These are phyloP conservation scores for Epicampocera succincta DNA, from an alignment of 2,888 invertebrate species.

Conservation along the genomic window DNA sequence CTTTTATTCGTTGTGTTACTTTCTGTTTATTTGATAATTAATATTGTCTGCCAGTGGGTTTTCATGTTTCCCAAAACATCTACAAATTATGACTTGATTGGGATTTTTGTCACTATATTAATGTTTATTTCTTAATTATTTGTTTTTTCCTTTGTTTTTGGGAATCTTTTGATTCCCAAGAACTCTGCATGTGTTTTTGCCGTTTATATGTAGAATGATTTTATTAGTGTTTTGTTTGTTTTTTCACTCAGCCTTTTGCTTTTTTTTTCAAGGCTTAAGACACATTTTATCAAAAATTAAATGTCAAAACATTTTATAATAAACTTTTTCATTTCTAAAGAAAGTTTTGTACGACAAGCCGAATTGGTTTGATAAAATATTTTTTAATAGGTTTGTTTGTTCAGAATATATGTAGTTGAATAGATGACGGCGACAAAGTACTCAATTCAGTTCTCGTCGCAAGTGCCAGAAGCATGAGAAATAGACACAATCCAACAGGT, in stretches of 20 bases:
- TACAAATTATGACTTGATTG: slow-evolving; percentile 66
- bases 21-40: slow-evolving; percentile 58
- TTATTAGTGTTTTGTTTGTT: background rate
- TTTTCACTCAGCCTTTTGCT: slow-evolving; percentile 20
- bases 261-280: slow-evolving; percentile 39
- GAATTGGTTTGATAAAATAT: background rate
- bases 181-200: slow-evolving; percentile 63
- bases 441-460: no score
- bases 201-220: slow-evolving; percentile 13
- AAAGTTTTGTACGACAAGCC: background rate
- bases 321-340: background rate
- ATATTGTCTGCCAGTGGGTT: slow-evolving; percentile 56
- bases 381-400: background rate
- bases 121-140: slow-evolving; percentile 64
- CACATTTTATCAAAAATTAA: slow-evolving; percentile 51
- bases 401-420: no score
- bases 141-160: slow-evolving; percentile 1
- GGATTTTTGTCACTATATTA: slow-evolving; percentile 65
- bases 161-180: slow-evolving; percentile 48
- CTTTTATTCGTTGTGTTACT: slow-evolving; percentile 44
- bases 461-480: no score
- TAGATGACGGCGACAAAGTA: no score
- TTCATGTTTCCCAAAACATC: slow-evolving; percentile 48
- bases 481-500: no score
- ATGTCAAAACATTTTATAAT: slow-evolving; percentile 50